Conservation (phyloP, 1,140 invertebrate genomes). For the Panagrolaimus sp. region DNA sequence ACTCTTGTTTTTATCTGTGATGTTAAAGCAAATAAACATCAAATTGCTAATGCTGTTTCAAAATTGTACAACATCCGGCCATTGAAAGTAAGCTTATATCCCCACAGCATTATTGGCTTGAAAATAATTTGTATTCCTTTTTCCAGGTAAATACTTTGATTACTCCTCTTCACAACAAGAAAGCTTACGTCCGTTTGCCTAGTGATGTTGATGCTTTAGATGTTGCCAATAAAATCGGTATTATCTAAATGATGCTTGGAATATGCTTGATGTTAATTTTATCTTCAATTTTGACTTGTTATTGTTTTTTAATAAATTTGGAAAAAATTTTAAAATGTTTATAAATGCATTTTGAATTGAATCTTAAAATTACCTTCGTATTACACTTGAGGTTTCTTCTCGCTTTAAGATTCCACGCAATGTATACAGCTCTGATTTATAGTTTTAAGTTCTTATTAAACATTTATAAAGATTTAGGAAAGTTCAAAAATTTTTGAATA, state of each 20-base stretch:
- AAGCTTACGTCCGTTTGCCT: conserved; percentile 91
- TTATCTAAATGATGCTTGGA: conserved; percentile 50
- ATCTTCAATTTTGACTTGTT: not conserved
- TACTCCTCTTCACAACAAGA: conserved; percentile 96
- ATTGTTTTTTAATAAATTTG: conserved; percentile 13
- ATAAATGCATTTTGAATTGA: too few species aligned
- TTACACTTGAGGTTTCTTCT: too few species aligned
- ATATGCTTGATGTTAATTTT: conserved; percentile 5
- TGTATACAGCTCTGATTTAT: too few species aligned
- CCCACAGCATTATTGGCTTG: conserved; percentile 19
- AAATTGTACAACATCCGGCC: conserved; percentile 97
- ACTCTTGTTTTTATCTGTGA: conserved; percentile 98
- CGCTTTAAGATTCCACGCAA: too few species aligned
- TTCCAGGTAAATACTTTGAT: conserved; percentile 59
- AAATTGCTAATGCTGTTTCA: conserved; percentile 85
- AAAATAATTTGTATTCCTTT: conserved; percentile 15
- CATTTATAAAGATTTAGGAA: too few species aligned
- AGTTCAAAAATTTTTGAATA: too few species aligned
- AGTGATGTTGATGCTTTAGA: conserved; percentile 97
- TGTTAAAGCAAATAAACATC: conserved; percentile 90
- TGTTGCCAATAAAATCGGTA: conserved; percentile 81
- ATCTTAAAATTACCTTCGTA: too few species aligned
- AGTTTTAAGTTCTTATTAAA: too few species aligned
- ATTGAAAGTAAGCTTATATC: conserved; percentile 83
- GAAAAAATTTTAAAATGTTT: not conserved